Evolutionary conservation across 2,797 vertebrate species (phyloP).

Genomic region (Betta splendens): DNA sequence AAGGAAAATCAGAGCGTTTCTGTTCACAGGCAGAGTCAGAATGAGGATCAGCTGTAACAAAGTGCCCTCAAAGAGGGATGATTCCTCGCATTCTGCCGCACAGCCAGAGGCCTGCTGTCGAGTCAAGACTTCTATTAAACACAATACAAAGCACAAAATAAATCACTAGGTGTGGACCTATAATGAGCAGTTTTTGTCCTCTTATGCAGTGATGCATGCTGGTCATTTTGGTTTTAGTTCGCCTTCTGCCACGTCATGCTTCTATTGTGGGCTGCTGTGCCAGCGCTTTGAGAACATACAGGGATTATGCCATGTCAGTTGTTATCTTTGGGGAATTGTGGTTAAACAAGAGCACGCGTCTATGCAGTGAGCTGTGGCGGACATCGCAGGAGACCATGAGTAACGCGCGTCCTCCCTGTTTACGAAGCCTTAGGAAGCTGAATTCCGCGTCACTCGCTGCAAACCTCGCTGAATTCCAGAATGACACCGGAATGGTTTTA

Average conservation of each 20-base stretch:
- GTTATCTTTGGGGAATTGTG: neutral
- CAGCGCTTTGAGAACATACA: neutral
- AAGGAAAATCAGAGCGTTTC: neutral
- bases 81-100: neutral
- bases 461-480: conserved; percentile 12
- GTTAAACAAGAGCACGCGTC: neutral
- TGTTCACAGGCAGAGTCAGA: neutral
- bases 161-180: neutral
- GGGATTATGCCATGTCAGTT: neutral
- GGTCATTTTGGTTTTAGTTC: conserved; percentile 14
- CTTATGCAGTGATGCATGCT: neutral
- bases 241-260: neutral
- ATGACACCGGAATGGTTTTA: neutral
- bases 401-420: conserved; percentile 4
- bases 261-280: neutral
- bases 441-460: neutral
- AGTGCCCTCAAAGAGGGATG: neutral
- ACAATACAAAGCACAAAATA: conserved; percentile 7
- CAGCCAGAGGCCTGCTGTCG: neutral
- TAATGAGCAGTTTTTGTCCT: conserved; percentile 16
- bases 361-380: neutral
- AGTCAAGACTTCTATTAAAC: conserved; percentile 9
- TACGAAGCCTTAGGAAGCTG: neutral
- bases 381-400: neutral
- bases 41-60: neutral